Evolutionary conservation across 2,797 vertebrate genomes (phyloP).

Genomic region (Danio jaintianensis): DNA sequence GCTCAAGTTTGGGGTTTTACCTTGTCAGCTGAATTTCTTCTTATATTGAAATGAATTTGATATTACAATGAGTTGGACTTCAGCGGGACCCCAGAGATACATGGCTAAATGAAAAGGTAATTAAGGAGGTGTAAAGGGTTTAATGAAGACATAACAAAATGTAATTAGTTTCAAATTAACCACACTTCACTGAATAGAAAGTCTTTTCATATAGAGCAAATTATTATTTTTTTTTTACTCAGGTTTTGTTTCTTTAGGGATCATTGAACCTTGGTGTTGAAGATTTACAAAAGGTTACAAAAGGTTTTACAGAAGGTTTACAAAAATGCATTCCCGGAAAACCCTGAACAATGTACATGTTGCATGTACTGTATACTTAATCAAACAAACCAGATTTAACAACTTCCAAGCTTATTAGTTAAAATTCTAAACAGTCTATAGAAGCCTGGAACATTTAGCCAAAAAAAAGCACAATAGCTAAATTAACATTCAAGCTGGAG

Average conservation of each 20-base stretch:
- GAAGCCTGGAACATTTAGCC: too few species aligned
- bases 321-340: too few species aligned
- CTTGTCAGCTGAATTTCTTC: not conserved
- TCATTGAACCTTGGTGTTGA: not conserved
- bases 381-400: too few species aligned
- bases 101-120: constrained; percentile 30
- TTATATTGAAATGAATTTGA: constrained; percentile 20
- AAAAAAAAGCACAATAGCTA: too few species aligned
- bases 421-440: too few species aligned
- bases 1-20: not conserved
- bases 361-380: too few species aligned
- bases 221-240: not conserved
- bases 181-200: constrained; percentile 29
- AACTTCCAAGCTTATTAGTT: too few species aligned
- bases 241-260: not conserved
- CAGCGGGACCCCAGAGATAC: constrained; percentile 22
- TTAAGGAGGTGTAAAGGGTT: constrained; percentile 32
- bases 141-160: constrained; percentile 45
- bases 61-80: constrained; percentile 11
- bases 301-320: too few species aligned
- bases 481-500: too few species aligned
- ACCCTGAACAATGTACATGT: too few species aligned
- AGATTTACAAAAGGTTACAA: too few species aligned
- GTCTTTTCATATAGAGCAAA: not conserved
- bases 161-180: constrained; percentile 48